Base-by-base conservation (phyloP, 2,797 vertebrate species). In the Platyrinchus mystaceus region DNA sequence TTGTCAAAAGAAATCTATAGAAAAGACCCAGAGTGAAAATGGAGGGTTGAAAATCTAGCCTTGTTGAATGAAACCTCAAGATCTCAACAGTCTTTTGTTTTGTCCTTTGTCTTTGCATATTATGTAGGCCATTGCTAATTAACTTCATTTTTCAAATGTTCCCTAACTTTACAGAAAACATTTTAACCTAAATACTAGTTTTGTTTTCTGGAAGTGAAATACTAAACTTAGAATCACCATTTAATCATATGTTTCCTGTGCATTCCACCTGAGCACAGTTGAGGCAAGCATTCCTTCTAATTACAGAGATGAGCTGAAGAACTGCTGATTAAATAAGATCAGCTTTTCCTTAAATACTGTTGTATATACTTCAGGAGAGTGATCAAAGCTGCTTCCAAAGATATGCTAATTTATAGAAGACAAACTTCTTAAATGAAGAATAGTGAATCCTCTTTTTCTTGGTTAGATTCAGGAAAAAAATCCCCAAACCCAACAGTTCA, bases 211-310 rank as follows among this genome's bases (percentile, higher is more conserved):
- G 60, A 70, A 59, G 18, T 69, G 53, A 92, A 92, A 74, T 21
- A 24, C 55, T 87, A 74, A 96, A 85, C 64, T 94, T 95, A 81
- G 70, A 92, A 89, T 94, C 73, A 71, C 27, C 49, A 49, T 93
- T 96, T 94, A 96, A 96, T 96, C 87, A 88, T 80, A 90, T 39
- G 73, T 70, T 90, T 96, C 92, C 82, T 87, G 64, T 74, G 46
- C 47, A 96, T 80, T 88, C 77, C 79, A 84, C 43, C 68, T 67
- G 85, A 90, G n/a, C 80, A 75, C 73, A 83, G 71, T 6, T 71
- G 85, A 95, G 80, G 52, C 58, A 94, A 91, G 87, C 87, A 70
- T 85, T 94, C 24, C 41, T 70, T 83, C 60, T 92, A 96, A 95
- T 97, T 96, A 96, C 56, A 94, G 68, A 87, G 92, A 67, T 70